Percentiles rank a stretch among this genome's conserved stretches.
phyloP scores from a whole-genome alignment of 1,140 invertebrate genomes.

The Polypedilum pembai region DNA sequence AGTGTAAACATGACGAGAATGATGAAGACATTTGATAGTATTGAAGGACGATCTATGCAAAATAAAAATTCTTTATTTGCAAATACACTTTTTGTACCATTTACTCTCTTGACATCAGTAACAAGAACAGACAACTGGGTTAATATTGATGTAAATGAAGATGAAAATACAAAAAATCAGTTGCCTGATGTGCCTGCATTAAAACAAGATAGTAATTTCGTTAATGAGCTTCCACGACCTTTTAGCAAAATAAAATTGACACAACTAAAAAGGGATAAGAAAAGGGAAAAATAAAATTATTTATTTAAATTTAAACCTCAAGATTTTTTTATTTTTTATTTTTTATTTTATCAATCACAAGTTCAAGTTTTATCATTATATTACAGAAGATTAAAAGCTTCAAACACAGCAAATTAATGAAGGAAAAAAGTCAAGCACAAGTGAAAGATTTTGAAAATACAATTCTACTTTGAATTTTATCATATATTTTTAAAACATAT shows the following conservation, averaged over 20 bases:
- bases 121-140: conserved; percentile 1
- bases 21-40: background rate
- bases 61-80: background rate
- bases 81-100: conserved; percentile 20
- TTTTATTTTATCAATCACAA: background rate
- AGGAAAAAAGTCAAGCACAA: background rate
- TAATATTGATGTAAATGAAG: background rate
- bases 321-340: no score
- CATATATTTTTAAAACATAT: no score
- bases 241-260: background rate
- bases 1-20: background rate
- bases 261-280: background rate
- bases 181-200: background rate
- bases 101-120: background rate
- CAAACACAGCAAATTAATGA: background rate
- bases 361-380: background rate
- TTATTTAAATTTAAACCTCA: background rate
- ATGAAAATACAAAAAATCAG: background rate
- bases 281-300: background rate
- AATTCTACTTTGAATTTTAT: no score
- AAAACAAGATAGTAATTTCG: background rate
- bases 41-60: background rate
- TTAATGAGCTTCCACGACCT: background rate
- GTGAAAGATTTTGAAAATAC: no score
- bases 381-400: background rate